phyloP scores from a whole-genome alignment of 2,113 vertebrate genomes.

The Opisthocomus hoazin region DNA sequence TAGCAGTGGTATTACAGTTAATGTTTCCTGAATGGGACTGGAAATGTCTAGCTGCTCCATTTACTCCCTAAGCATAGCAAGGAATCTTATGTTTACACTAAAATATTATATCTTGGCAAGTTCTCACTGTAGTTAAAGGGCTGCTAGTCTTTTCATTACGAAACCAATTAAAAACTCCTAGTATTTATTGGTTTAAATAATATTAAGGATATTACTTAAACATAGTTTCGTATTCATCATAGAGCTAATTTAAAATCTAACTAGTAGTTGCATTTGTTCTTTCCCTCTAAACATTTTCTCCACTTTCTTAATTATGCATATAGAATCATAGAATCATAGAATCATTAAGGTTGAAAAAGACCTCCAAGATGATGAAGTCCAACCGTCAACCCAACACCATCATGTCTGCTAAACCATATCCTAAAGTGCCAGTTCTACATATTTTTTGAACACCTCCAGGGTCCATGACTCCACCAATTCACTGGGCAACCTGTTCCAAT shows the following conservation, averaged over 20 bases:
- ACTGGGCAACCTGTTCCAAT: no score
- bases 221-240: not conserved
- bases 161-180: conserved; percentile 43
- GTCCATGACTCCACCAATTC: no score
- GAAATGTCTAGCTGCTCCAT: conserved; percentile 22
- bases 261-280: not conserved
- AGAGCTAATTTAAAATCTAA: conserved; percentile 30
- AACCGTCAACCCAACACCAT: no score
- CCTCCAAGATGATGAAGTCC: no score
- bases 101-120: conserved; percentile 26
- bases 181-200: conserved; percentile 22
- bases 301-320: not conserved
- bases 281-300: not conserved
- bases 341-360: no score
- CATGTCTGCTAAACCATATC: no score
- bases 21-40: not conserved
- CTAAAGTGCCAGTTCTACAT: no score
- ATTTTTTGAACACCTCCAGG: no score
- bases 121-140: conserved; percentile 18
- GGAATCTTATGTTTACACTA: conserved; percentile 34
- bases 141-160: conserved; percentile 35
- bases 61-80: conserved; percentile 31
- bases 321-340: no score
- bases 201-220: conserved; percentile 45
- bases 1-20: conserved; percentile 12